Evolutionary conservation across 2,113 vertebrate genomes (phyloP), one percentile per base, ranked within the genome.

Genomic region (Galbula dea): DNA sequence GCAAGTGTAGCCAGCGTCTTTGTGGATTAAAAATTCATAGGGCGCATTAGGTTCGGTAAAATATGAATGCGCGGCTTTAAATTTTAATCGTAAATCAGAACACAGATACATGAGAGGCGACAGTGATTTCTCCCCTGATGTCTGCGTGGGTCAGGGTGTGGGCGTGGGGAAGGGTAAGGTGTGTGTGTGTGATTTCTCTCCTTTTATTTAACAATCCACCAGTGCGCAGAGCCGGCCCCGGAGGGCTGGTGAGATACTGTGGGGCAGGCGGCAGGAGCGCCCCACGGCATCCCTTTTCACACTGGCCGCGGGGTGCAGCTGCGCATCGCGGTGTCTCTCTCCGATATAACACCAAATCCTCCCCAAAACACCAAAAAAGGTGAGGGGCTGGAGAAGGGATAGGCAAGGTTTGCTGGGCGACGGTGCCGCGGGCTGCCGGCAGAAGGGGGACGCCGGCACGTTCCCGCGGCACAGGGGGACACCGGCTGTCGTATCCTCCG

Each of bases 31-130:
- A 99, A 96, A 98, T 98, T 98, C 97, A 99, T 98, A 97, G 96
- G 93, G 96, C 97, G 98, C 98, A 99, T 99, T 98, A 98, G 97
- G 97, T 98, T 97, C 97, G 72, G 98, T 99, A 98, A 99, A 99
- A 99, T 99, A 99, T 98, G 98, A 98, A 99, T 98, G 98, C 89
- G 95, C 97, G 98, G 96, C 97, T 98, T 99, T 98, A 98, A 99
- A 98, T 98, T 99, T 99, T 98, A 97, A 98, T 98, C 97, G 97
- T 98, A 98, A 98, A 98, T 98, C 98, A 98, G 97, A 98, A 97
- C 97, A 96, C 95, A 86, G 95, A 96, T 98, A 97, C 97, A 97
- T 97, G 97, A 95, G 96, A 98, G 97, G 97, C 97, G 98, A 98
- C 98, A 97, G 97, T 97, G 98, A 98, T 98, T 96, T 97, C 90